Conservation (phyloP, 2,888 invertebrate genomes). For the Trichopoda pennipes region DNA sequence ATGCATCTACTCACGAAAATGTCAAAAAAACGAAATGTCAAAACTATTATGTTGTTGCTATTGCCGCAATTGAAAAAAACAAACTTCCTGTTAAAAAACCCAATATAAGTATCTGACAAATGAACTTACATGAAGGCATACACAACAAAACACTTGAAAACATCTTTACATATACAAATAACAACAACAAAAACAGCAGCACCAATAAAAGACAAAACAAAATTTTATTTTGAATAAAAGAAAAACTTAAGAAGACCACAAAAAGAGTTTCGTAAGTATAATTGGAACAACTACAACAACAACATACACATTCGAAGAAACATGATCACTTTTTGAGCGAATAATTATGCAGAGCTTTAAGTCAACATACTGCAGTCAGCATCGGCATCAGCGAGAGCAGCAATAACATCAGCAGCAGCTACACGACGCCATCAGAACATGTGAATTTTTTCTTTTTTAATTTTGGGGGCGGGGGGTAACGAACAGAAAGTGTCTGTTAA, state of each 20-base stretch:
- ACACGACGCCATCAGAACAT: neutral
- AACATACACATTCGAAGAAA: constrained; percentile 25
- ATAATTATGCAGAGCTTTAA: constrained; percentile 31
- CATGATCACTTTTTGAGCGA: constrained; percentile 51
- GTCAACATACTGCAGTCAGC: neutral
- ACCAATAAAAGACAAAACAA: constrained; percentile 36
- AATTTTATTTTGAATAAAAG: constrained; percentile 9
- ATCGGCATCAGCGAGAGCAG: constrained; percentile 13
- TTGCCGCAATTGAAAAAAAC: no score
- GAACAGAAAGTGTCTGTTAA: neutral
- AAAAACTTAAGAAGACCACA: constrained; percentile 26
- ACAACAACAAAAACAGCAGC: neutral
- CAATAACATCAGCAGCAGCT: neutral
- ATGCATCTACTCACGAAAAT: no score
- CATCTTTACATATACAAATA: neutral
- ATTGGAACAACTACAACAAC: constrained; percentile 34
- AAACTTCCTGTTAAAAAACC: no score
- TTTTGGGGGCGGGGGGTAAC: neutral
- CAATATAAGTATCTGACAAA: neutral
- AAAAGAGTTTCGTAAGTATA: constrained; percentile 64
- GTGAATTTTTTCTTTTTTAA: neutral
- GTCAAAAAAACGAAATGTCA: no score
- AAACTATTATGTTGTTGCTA: no score
- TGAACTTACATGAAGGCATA: neutral
- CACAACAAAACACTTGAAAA: neutral